Percentiles rank a stretch among this genome's conserved stretches.
phyloP scores from a whole-genome alignment of 2,797 vertebrate genomes.

The Miichthys miiuy region DNA sequence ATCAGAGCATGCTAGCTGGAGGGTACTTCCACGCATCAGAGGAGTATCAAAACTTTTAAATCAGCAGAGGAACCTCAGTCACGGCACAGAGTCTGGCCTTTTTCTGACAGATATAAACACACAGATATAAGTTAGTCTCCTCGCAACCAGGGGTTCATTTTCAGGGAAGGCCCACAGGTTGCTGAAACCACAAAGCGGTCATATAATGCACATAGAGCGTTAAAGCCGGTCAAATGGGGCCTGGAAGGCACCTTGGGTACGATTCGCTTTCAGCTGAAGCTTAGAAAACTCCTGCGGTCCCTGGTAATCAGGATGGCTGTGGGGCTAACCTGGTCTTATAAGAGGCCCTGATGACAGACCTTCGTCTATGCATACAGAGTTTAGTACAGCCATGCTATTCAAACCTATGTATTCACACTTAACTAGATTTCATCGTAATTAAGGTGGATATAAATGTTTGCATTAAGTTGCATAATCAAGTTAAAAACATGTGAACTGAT shows the following conservation, averaged over 20 bases:
- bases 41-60: conserved; percentile 66
- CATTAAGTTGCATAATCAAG: conserved; percentile 6
- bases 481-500: conserved; percentile 9
- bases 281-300: conserved; percentile 60
- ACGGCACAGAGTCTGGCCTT: conserved; percentile 58
- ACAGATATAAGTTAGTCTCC: conserved; percentile 67
- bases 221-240: conserved; percentile 75
- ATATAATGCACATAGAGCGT: conserved; percentile 76
- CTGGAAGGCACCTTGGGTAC: conserved; percentile 74
- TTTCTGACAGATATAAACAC: conserved; percentile 75
- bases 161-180: conserved; percentile 60
- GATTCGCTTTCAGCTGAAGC: conserved; percentile 73
- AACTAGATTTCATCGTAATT: conserved; percentile 16
- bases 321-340: conserved; percentile 62
- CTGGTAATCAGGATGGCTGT: conserved; percentile 62
- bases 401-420: conserved; percentile 47
- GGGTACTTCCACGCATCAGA: conserved; percentile 56
- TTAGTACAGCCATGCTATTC: conserved; percentile 24
- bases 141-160: conserved; percentile 65
- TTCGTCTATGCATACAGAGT: conserved; percentile 49
- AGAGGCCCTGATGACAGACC: conserved; percentile 66
- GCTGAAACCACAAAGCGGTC: conserved; percentile 74
- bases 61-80: conserved; percentile 63
- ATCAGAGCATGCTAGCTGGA: conserved; percentile 14
- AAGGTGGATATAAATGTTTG: background rate